Evolutionary conservation across 2,888 invertebrate species (phyloP), one percentile per base, ranked within the genome.

Genomic region (Caprella mutica): DNA sequence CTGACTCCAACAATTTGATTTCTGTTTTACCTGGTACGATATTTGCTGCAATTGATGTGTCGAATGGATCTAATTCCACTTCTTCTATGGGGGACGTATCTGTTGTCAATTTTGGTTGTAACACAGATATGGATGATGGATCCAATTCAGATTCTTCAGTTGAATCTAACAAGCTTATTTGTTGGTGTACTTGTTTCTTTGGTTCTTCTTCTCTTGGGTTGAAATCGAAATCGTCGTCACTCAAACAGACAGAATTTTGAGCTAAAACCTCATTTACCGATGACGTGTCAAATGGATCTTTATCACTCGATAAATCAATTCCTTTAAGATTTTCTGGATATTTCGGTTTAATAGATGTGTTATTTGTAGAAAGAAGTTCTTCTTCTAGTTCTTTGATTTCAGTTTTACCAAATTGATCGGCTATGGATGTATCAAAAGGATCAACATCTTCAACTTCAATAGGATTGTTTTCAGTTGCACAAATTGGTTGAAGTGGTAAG

Each of bases 301-400:
- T 26, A 23, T 44, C 44, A 4, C 4, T 27, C 24, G 44, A 27
- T n/a, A 44, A 1, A 44, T 14, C 2, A 24, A n/a, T n/a, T 8
- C 19, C 21, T n/a, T 27, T 48, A 9, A 21, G 17, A 24, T 30
- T 17, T n/a, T 30, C 48, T 6, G 48, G 30, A 29, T 26, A 24
- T n/a, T 44, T 30, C 17, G 48, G 30, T 17, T 21, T 12, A 4
- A 27, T 6, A 29, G 48, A 30, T 6, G 29, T 21, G 5, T n/a
- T 23, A 6, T 29, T 17, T 17, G 21, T 19, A 33, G 55, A 54
- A 21, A 88, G 77, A 14, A 88, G 72, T 71, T 88, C 87, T 69
- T 82, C 79, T 72, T 87, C 88, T 42, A 88, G 74, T 68, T 84
- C 80, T 70, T 86, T 86, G 2, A 88, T 71, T 73, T 89, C 88